phyloP scores from a whole-genome alignment of 2,113 vertebrate genomes.

The Tragulus kanchil region DNA sequence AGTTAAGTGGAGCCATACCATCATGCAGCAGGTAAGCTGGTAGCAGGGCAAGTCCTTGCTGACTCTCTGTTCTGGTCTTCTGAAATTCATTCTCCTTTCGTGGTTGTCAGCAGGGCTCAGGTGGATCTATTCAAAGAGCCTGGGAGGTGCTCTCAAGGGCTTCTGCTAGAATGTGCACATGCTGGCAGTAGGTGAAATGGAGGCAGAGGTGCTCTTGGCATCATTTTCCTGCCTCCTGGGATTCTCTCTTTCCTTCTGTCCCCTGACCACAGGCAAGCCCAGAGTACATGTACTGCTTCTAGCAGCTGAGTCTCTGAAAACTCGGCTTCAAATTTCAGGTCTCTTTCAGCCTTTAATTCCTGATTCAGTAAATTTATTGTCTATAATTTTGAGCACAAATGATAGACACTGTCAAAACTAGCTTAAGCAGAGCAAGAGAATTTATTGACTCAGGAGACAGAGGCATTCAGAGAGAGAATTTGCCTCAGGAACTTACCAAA shows the following conservation, averaged over 20 bases:
- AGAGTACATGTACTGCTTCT: background rate
- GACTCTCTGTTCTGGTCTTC: background rate
- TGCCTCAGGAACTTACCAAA: background rate
- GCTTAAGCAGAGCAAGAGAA: background rate
- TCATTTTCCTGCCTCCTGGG: background rate
- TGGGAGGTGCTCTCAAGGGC: background rate
- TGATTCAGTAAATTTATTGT: background rate
- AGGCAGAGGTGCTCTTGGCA: background rate
- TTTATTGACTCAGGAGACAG: background rate
- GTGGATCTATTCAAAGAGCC: conserved; percentile 19
- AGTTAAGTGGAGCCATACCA: background rate
- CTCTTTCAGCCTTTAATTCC: background rate
- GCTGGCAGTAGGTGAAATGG: background rate
- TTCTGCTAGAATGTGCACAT: background rate
- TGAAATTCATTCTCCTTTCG: conserved; percentile 11
- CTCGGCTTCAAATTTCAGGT: background rate
- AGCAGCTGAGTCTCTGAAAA: background rate
- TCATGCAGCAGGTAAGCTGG: background rate
- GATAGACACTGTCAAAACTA: background rate
- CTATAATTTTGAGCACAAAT: background rate
- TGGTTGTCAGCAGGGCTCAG: background rate
- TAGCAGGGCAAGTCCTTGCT: background rate
- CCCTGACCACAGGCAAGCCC: background rate
- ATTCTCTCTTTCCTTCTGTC: background rate
- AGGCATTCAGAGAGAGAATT: background rate